These are phyloP conservation scores for Drosophila mayaguana DNA, from an alignment of 2,888 invertebrate genomes.

Conservation along the genomic window DNA sequence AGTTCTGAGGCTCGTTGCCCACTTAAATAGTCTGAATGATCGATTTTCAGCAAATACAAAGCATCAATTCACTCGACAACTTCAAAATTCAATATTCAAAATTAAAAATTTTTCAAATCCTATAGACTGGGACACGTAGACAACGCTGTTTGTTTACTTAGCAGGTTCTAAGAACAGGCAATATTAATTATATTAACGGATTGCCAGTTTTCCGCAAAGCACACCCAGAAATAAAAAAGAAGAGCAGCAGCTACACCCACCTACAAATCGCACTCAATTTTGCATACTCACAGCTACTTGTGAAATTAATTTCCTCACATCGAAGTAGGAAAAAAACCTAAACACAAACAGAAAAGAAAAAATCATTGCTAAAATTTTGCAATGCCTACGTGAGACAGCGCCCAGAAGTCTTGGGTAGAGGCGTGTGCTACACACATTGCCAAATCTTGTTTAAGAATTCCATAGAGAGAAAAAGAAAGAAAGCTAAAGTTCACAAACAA, in stretches of 20 bases:
- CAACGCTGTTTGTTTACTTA: conserved; percentile 55
- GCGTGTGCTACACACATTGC: conserved; percentile 45
- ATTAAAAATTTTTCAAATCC: conserved; percentile 51
- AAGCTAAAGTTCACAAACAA: conserved; percentile 24
- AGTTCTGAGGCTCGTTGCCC: not conserved
- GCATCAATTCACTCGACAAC: conserved; percentile 43
- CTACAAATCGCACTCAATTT: conserved; percentile 41
- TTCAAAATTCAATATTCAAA: conserved; percentile 22
- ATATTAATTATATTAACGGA: conserved; percentile 67
- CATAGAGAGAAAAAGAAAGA: not conserved
- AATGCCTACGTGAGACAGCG: conserved; percentile 53
- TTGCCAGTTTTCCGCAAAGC: conserved; percentile 61
- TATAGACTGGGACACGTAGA: conserved; percentile 38
- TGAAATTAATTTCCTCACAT: conserved; percentile 54
- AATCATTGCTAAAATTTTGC: conserved; percentile 66
- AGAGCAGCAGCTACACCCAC: conserved; percentile 19
- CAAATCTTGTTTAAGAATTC: conserved; percentile 40
- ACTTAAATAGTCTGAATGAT: conserved; percentile 24
- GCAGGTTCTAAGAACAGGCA: conserved; percentile 65
- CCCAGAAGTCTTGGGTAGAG: conserved; percentile 16
- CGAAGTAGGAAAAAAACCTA: conserved; percentile 6
- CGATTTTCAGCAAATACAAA: conserved; percentile 51
- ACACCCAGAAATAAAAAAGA: conserved; percentile 22
- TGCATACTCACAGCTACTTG: conserved; percentile 42
- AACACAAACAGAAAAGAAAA: conserved; percentile 25